Evolutionary conservation across 2,113 vertebrate genomes (phyloP).

Genomic region (Emydura subglobosa): DNA sequence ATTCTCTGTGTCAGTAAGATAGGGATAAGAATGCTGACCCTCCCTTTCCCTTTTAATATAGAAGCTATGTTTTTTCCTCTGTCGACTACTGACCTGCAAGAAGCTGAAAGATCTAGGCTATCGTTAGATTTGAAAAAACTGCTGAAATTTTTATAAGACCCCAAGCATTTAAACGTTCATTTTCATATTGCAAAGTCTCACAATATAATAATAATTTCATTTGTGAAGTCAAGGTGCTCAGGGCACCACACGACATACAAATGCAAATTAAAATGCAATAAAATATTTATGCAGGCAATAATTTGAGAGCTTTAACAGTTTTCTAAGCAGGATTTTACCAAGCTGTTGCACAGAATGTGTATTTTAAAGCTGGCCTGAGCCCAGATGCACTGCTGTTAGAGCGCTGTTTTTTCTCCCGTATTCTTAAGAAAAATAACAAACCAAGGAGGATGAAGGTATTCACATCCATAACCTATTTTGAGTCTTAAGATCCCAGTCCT

Average conservation of each 20-base stretch:
- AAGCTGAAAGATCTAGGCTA: not conserved
- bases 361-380: slow-evolving; percentile 10
- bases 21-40: not conserved
- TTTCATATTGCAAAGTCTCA: slow-evolving; percentile 27
- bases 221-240: slow-evolving; percentile 57
- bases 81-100: not conserved
- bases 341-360: not conserved
- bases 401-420: not conserved
- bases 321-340: not conserved
- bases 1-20: not conserved
- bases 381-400: not conserved
- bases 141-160: slow-evolving; percentile 34
- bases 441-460: not conserved
- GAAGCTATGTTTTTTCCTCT: slow-evolving; percentile 12
- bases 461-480: not conserved
- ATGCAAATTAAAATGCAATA: slow-evolving; percentile 42
- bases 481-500: not conserved
- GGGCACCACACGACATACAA: slow-evolving; percentile 42
- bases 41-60: not conserved
- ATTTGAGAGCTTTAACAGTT: slow-evolving; percentile 1
- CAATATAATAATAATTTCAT: slow-evolving; percentile 34
- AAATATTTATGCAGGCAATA: slow-evolving; percentile 54
- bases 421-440: not conserved
- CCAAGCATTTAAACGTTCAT: slow-evolving; percentile 57
- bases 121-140: slow-evolving; percentile 4